These are phyloP conservation scores for Danionella dracula DNA, from an alignment of 2,797 vertebrate genomes.

Conservation along the genomic window DNA sequence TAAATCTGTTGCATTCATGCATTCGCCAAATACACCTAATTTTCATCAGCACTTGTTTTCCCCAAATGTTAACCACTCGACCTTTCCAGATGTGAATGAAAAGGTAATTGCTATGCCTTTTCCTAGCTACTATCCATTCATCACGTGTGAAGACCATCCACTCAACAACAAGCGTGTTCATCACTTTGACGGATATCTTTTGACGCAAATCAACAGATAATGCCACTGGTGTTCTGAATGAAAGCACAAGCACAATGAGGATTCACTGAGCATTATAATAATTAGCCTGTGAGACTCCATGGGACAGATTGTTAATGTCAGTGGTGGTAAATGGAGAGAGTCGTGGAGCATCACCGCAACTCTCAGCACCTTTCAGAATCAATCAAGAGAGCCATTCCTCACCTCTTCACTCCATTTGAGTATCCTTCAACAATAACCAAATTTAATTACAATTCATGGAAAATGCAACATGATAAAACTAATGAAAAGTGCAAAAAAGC, in stretches of 20 bases:
- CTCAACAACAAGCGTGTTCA: not conserved
- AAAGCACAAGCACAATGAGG: not conserved
- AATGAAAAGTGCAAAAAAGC: conserved; percentile 53
- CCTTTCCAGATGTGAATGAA: not conserved
- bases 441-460: conserved; percentile 51
- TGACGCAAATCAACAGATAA: not conserved
- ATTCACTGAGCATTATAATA: not conserved
- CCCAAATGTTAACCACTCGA: not conserved
- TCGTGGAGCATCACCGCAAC: not conserved
- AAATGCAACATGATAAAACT: conserved; percentile 41
- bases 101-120: not conserved
- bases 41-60: too few relatives aligned
- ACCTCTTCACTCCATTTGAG: conserved; percentile 42
- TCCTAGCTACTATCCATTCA: not conserved
- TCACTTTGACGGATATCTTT: not conserved
- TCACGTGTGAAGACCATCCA: not conserved
- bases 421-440: conserved; percentile 47
- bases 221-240: too few relatives aligned
- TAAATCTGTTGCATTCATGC: too few relatives aligned
- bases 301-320: not conserved
- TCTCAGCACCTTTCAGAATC: conserved; percentile 27
- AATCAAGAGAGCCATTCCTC: conserved; percentile 31
- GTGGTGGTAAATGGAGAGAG: not conserved
- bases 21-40: too few relatives aligned
- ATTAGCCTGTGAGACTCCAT: not conserved